These are phyloP conservation scores for Diaphora mendica DNA, from an alignment of 2,888 invertebrate species.

Conservation along the genomic window DNA sequence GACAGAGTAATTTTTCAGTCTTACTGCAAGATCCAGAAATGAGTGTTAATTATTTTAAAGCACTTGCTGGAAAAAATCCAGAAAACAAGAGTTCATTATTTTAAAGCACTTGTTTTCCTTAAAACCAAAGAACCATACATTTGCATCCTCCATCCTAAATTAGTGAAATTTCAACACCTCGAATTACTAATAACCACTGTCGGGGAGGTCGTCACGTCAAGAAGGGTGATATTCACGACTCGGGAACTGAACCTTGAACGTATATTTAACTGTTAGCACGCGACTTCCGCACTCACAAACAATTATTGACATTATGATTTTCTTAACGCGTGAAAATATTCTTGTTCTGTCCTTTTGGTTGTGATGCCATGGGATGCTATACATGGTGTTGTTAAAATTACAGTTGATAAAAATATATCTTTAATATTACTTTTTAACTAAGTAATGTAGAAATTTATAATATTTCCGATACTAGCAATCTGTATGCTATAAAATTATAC, in stretches of 20 bases:
- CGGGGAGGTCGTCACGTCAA: conserved; percentile 54
- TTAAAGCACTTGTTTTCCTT: not conserved
- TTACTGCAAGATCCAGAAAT: not conserved
- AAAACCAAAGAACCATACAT: not conserved
- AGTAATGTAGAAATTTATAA: no score
- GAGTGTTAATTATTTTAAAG: conserved; percentile 9
- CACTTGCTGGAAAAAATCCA: not conserved
- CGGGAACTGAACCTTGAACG: conserved; percentile 59
- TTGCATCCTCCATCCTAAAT: conserved; percentile 21
- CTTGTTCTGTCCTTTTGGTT: conserved; percentile 22
- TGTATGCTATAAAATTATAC: no score
- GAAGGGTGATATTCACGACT: conserved; percentile 44
- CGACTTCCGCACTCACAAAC: conserved; percentile 66
- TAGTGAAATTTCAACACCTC: conserved; percentile 45
- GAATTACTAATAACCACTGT: conserved; percentile 57
- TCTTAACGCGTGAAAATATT: conserved; percentile 53
- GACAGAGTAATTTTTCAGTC: not conserved
- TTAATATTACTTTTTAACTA: no score
- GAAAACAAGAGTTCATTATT: conserved; percentile 5
- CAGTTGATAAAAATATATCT: not conserved
- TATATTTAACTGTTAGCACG: conserved; percentile 67
- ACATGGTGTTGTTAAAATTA: conserved; percentile 7
- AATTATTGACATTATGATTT: conserved; percentile 61
- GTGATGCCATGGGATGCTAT: conserved; percentile 30
- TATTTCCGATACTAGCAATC: no score